Base-by-base conservation (phyloP, 1,140 invertebrate species). In the Ephestia elutella region DNA sequence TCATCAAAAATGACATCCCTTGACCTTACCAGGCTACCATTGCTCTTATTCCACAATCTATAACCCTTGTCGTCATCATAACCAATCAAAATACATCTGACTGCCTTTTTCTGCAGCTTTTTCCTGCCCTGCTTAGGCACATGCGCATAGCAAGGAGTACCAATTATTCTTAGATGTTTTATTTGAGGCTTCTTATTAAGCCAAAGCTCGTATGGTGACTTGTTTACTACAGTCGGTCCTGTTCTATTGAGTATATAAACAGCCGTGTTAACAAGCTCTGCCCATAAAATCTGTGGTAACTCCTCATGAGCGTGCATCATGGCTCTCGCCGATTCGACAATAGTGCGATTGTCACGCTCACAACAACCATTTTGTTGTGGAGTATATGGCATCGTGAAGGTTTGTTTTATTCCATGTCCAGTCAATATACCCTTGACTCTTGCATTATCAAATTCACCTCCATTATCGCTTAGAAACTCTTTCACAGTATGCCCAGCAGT, bases 401-500 rank as follows among this genome's bases (percentile, higher is more conserved):
- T 11, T 17, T 49, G 48, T 2, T 49, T 1, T 15, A 49, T 49
- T 3, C 48, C 48, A 18, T 49, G 7, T 7, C 17, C 3, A 2
- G 5, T 49, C 9, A 15, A 17, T 2, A 3, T 17, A 17, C 8
- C 17, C 2, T 8, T 0, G 2, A 49, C 48, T 7, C 35, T 2
- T 11, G 32, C 28, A 17, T 35, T 55, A 17, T 35, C 54, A 17
- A 55, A 55, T 17, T 55, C 54, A 3, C 54, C 32, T 15, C 30
- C 54, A 18, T 55, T 55, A 18, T 55, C 54, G 17, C 54, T 55
- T n/a, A 55, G 28, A 9, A 55, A 17, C 5, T 32, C 17, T 35
- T 55, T 32, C 0, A 55, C 7, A 1, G 8, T 18, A 18, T 49
- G 48, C 17, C 48, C 48, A 17, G 2, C 28, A 17, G 28, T 38